Conservation (phyloP, 1,140 invertebrate genomes). For the Lineus longissimus region DNA sequence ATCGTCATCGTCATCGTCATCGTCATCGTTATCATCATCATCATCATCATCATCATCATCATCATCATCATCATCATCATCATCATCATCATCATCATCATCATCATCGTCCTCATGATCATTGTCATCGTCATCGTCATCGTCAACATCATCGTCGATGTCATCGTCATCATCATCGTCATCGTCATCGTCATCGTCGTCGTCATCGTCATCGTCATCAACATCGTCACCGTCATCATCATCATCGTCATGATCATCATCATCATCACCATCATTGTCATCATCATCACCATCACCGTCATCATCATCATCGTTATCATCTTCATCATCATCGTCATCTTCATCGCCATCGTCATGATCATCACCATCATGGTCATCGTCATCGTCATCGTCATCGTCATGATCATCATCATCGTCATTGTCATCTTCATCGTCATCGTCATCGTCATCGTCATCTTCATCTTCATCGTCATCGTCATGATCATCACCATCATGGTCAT, state of each 20-base stretch:
- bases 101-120: conserved; percentile 19
- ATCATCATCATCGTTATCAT: conserved; percentile 11
- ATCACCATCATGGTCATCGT: no score
- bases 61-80: conserved; percentile 18
- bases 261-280: conserved; percentile 14
- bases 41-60: conserved; percentile 14
- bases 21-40: conserved; percentile 12
- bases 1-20: conserved; percentile 5
- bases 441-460: conserved; percentile 12
- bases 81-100: conserved; percentile 20
- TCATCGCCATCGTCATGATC: no score
- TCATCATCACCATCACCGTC: conserved; percentile 10
- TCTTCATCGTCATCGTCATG: no score
- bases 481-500: conserved; percentile 1
- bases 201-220: conserved; percentile 7
- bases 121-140: background rate
- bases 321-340: background rate
- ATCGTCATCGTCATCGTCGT: conserved; percentile 7
- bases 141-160: no score
- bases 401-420: no score
- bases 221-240: no score
- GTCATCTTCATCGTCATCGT: conserved; percentile 11
- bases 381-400: no score
- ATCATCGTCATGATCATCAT: no score
- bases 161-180: background rate